Percentiles rank a stretch among this genome's conserved stretches.
These are phyloP conservation scores for Ypsolopha sequella DNA, from an alignment of 2,888 invertebrate genomes.

Conservation along the genomic window DNA sequence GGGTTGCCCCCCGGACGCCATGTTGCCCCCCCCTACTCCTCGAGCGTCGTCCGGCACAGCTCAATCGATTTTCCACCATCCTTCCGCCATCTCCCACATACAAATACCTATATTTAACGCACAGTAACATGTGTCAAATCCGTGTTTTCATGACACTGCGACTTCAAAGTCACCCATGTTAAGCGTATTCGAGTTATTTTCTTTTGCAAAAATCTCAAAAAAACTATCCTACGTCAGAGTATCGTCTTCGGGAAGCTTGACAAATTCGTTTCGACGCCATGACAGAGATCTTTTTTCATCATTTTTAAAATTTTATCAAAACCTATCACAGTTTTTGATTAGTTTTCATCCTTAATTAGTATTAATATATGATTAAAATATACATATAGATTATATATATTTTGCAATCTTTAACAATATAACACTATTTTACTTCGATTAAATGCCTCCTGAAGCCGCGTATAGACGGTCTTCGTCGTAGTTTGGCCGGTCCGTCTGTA, in stretches of 20 bases:
- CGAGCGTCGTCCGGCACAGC: slow-evolving; percentile 26
- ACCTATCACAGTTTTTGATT: slow-evolving; percentile 72
- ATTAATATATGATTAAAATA: slow-evolving; percentile 70
- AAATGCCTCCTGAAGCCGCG: slow-evolving; percentile 29
- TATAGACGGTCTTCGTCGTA: slow-evolving; percentile 10
- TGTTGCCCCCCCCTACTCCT: slow-evolving; percentile 12
- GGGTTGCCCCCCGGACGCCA: slow-evolving; percentile 12
- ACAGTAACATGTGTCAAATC: slow-evolving; percentile 17
- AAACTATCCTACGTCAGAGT: slow-evolving; percentile 15
- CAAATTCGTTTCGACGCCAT: neutral
- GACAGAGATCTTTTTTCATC: slow-evolving; percentile 10
- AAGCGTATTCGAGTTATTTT: slow-evolving; percentile 10
- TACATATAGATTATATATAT: slow-evolving; percentile 66
- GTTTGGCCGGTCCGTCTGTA: slow-evolving; percentile 13
- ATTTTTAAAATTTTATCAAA: slow-evolving; percentile 69
- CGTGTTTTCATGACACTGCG: slow-evolving; percentile 15
- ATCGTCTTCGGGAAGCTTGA: slow-evolving; percentile 1
- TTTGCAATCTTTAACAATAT: slow-evolving; percentile 67
- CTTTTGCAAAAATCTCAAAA: slow-evolving; percentile 10
- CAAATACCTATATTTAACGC: neutral
- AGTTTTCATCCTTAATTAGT: slow-evolving; percentile 66
- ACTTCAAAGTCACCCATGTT: slow-evolving; percentile 26
- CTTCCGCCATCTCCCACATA: slow-evolving; percentile 17
- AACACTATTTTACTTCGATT: slow-evolving; percentile 64
- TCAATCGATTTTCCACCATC: slow-evolving; percentile 39